Evolutionary conservation across 2,888 invertebrate genomes (phyloP).

Genomic region (Aphrophora alni): DNA sequence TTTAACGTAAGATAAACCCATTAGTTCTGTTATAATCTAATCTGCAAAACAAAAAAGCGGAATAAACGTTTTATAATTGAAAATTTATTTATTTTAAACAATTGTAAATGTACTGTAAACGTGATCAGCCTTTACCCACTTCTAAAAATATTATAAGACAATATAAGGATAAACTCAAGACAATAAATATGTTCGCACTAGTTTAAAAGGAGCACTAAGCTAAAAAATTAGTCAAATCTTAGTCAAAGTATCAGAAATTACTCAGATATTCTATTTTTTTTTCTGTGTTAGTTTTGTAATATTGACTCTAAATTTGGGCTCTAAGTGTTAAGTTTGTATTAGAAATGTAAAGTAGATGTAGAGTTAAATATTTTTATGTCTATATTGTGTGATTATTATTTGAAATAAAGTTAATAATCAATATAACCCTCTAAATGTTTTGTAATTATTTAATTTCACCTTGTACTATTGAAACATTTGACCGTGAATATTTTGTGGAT

Average conservation of each 20-base stretch:
- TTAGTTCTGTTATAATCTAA: too few relatives aligned
- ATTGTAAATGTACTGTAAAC: too few relatives aligned
- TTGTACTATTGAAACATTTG: too few relatives aligned
- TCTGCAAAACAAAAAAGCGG: too few relatives aligned
- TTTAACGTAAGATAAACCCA: too few relatives aligned
- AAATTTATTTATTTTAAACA: too few relatives aligned
- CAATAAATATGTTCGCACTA: background rate
- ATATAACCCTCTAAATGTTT: background rate
- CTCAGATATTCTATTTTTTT: background rate
- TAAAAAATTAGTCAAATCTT: background rate
- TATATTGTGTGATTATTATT: background rate
- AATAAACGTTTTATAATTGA: too few relatives aligned
- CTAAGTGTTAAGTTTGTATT: background rate
- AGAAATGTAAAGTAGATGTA: background rate
- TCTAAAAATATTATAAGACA: background rate
- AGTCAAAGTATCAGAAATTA: background rate
- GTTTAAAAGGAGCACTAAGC: background rate
- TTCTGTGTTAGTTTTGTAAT: background rate
- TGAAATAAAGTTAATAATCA: background rate
- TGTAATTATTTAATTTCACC: too few relatives aligned
- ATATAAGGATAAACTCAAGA: background rate
- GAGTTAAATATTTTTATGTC: background rate
- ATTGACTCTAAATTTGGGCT: background rate
- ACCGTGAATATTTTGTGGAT: too few relatives aligned
- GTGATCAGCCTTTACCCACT: background rate